Conservation (phyloP, 2,113 vertebrate genomes). For the Rutilus rutilus region DNA sequence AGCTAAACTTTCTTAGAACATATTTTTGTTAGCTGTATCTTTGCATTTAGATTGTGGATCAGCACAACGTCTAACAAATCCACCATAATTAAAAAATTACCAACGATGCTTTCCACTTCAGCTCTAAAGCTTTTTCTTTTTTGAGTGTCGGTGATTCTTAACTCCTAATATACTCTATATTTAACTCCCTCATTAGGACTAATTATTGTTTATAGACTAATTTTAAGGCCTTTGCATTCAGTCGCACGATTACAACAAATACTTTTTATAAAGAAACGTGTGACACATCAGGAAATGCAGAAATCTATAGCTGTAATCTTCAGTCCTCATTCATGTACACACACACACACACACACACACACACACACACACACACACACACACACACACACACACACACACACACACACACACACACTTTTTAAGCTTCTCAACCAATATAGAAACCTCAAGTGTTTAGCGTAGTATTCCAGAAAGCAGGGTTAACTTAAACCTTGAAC, state of each 20-base stretch:
- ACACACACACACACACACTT: too few species aligned
- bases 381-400: too few species aligned
- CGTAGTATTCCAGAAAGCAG: too few species aligned
- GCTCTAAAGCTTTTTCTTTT: not conserved
- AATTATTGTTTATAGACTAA: constrained; percentile 8
- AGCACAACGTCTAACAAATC: not conserved
- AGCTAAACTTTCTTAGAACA: too few species aligned
- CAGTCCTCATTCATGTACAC: not conserved
- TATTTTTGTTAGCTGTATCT: not conserved
- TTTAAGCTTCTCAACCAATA: not conserved
- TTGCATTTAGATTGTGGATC: not conserved
- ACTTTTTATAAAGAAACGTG: not conserved
- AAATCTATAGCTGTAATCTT: not conserved
- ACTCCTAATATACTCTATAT: not conserved
- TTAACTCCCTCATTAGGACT: not conserved
- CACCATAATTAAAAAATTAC: not conserved
- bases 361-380: too few species aligned
- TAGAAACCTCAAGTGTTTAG: not conserved
- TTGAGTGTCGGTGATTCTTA: not conserved
- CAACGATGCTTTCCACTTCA: not conserved
- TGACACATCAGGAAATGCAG: not conserved
- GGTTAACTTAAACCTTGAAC: too few species aligned
- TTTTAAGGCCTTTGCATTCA: not conserved
- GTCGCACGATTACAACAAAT: not conserved
- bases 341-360: too few species aligned